Evolutionary conservation across 2,113 vertebrate genomes (phyloP).

Genomic region (Otocyon megalotis): DNA sequence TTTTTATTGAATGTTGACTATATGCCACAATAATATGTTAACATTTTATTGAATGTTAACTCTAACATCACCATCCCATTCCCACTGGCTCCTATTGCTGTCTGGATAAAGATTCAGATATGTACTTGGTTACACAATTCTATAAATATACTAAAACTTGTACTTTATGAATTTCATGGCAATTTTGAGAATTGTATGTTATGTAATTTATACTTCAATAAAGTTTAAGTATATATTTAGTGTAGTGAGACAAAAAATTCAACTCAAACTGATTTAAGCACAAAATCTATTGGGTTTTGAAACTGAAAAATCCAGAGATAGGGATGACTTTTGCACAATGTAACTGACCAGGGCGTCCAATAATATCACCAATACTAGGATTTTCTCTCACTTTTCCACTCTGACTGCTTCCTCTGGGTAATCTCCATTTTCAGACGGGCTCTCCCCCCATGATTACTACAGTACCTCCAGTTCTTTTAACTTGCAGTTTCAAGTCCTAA

Average conservation of each 20-base stretch:
- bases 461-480: not conserved
- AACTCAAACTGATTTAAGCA: slow-evolving; percentile 27
- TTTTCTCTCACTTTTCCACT: slow-evolving; percentile 61
- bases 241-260: slow-evolving; percentile 18
- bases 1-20: slow-evolving; percentile 43
- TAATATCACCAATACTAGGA: not conserved
- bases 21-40: not conserved
- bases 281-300: slow-evolving; percentile 40
- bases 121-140: slow-evolving; percentile 36
- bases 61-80: not conserved
- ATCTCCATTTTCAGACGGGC: not conserved
- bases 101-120: slow-evolving; percentile 61
- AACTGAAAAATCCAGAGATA: slow-evolving; percentile 37
- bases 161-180: slow-evolving; percentile 18
- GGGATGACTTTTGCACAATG: not conserved
- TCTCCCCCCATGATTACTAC: not conserved
- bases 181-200: slow-evolving; percentile 12
- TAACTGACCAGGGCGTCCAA: not conserved
- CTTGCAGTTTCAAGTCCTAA: slow-evolving; percentile 37
- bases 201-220: slow-evolving; percentile 36
- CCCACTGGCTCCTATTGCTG: not conserved
- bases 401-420: not conserved
- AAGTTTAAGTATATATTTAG: slow-evolving; percentile 46
- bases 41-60: too few relatives aligned
- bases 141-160: slow-evolving; percentile 35